Base-by-base conservation (phyloP, 1,140 invertebrate genomes). In the Sitophilus oryzae region DNA sequence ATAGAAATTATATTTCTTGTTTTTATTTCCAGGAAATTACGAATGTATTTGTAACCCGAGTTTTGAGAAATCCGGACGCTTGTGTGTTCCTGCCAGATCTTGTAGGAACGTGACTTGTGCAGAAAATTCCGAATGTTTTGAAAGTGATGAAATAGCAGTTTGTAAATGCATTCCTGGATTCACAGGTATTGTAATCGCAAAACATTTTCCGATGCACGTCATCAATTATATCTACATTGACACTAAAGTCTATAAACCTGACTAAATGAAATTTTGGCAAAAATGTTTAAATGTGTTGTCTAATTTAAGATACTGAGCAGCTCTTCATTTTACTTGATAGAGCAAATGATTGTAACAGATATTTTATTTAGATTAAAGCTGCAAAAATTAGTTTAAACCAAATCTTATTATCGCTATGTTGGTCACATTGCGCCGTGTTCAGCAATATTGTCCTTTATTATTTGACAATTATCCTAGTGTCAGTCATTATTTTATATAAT, bases 91-190 rank as follows among this genome's bases (percentile, higher is more conserved):
- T 20, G 59, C 67, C 21, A 71, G 61, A 22, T 64, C 59, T 22
- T 80, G 79, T 59, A 58, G 57, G 34, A 67, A 71, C 46, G 68
- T 74, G 21, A 59, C 65, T 2, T 82, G 80, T 60, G 71, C 72
- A 52, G 58, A 64, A 46, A 76, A 79, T 52, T 79, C 82, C 6
- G 70, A 80, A 52, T 84, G 82, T 63, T 65, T 77, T 37, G 73
- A 79, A 56, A 72, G 63, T 20, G 65, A 67, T 20, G 56, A 68
- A 11, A 65, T 66, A 4, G 68, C 77, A 2, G 59, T 58, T 18
- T 86, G 86, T 59, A 63, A 77, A 6, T 96, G 93, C 67, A 79
- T 81, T 22, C 64, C 78, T 20, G 91, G 90, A 9, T 95, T 81
- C 68, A 71, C 73, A 36, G 90, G 89, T 2, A 79, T 16, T 4